phyloP scores from a whole-genome alignment of 2,888 invertebrate genomes.

The Gerosis bhagava region DNA sequence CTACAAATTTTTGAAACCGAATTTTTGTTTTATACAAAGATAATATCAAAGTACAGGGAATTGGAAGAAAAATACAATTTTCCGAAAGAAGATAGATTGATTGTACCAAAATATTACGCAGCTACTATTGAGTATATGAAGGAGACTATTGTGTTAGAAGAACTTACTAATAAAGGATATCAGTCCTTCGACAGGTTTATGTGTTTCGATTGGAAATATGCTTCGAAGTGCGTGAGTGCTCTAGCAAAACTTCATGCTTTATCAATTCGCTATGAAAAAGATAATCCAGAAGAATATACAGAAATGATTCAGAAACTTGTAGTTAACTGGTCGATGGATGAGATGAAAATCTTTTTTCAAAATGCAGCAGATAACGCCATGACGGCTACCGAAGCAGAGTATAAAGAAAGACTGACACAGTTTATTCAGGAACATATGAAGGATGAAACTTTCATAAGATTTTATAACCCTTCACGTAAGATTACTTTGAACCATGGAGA shows the following conservation, averaged over 20 bases:
- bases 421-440: too few relatives aligned
- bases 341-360: constrained; percentile 24
- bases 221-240: constrained; percentile 36
- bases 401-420: too few relatives aligned
- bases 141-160: constrained; percentile 40
- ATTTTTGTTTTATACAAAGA: constrained; percentile 34
- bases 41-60: constrained; percentile 32
- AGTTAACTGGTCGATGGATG: constrained; percentile 12
- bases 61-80: constrained; percentile 35
- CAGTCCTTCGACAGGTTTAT: constrained; percentile 35
- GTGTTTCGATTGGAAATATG: constrained; percentile 42
- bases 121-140: constrained; percentile 27
- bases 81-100: constrained; percentile 35
- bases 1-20: constrained; percentile 33
- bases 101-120: constrained; percentile 37
- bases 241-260: constrained; percentile 51
- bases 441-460: too few relatives aligned
- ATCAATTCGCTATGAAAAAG: constrained; percentile 43
- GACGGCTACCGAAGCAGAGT: constrained; percentile 37
- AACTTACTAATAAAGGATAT: constrained; percentile 37
- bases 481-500: constrained; percentile 37
- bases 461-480: too few relatives aligned
- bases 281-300: constrained; percentile 42
- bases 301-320: constrained; percentile 4
- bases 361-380: constrained; percentile 30